Evolutionary conservation across 2,888 invertebrate species (phyloP).

Genomic region (Ornithoptera priamus): DNA sequence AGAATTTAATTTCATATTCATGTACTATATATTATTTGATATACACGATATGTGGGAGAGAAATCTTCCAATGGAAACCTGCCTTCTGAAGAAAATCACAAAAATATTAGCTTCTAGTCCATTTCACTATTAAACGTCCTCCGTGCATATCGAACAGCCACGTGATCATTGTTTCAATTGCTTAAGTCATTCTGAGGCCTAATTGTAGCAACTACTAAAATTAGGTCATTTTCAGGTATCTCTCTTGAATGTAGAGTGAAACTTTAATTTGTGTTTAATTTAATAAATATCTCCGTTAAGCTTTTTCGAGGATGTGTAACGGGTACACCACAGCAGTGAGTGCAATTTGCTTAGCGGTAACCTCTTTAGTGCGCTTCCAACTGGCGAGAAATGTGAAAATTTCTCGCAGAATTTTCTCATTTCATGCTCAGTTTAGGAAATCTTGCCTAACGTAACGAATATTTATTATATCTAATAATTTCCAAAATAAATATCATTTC

Average conservation of each 20-base stretch:
- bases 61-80: too few relatives aligned
- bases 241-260: not conserved
- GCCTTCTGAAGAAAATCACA: too few relatives aligned
- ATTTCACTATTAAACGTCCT: too few relatives aligned
- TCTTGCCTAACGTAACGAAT: constrained; percentile 26
- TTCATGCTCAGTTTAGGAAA: constrained; percentile 71
- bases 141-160: too few relatives aligned
- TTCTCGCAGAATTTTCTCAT: constrained; percentile 63
- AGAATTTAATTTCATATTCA: not conserved
- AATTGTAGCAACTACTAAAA: not conserved
- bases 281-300: constrained; percentile 15
- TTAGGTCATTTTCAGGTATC: not conserved
- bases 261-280: not conserved
- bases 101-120: too few relatives aligned
- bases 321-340: constrained; percentile 50
- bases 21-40: not conserved
- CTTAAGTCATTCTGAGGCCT: not conserved
- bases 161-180: not conserved
- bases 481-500: not conserved
- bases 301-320: constrained; percentile 48
- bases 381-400: constrained; percentile 43
- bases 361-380: constrained; percentile 55
- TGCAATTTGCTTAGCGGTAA: constrained; percentile 70
- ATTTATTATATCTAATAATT: not conserved
- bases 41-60: not conserved